These are phyloP conservation scores for Apoderus coryli DNA, from an alignment of 2,888 invertebrate species.

Conservation along the genomic window DNA sequence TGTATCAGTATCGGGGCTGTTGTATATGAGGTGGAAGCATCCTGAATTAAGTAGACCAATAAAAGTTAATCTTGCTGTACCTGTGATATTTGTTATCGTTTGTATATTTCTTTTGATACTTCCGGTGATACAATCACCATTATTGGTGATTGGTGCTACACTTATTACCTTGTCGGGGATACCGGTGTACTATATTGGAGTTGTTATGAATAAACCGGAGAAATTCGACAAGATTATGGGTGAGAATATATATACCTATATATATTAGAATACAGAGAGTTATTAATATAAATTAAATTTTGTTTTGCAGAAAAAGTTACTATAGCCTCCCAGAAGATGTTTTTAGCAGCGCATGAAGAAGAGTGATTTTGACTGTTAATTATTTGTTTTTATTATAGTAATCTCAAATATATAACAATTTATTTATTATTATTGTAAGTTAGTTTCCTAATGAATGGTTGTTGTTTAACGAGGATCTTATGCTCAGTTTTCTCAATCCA, in stretches of 20 bases:
- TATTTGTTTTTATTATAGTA: no score
- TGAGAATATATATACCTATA: no score
- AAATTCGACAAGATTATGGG: slow-evolving; percentile 44
- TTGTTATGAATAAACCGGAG: slow-evolving; percentile 52
- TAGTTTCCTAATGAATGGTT: no score
- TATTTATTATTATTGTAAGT: no score
- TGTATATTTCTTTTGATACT: slow-evolving; percentile 67
- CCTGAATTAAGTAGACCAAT: slow-evolving; percentile 75
- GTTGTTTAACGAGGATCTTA: no score
- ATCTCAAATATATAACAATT: no score
- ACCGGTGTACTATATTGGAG: slow-evolving; percentile 64
- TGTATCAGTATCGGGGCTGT: slow-evolving; percentile 68
- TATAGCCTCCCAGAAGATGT: slow-evolving; percentile 51
- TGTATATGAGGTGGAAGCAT: slow-evolving; percentile 67
- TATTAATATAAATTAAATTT: slow-evolving; percentile 8
- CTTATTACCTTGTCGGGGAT: slow-evolving; percentile 69
- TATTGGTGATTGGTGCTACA: slow-evolving; percentile 64
- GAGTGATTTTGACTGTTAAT: no score
- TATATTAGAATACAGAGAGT: slow-evolving; percentile 4
- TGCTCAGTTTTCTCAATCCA: no score
- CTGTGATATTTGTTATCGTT: slow-evolving; percentile 59
- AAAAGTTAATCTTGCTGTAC: slow-evolving; percentile 51
- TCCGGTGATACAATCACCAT: slow-evolving; percentile 65
- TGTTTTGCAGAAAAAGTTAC: slow-evolving; percentile 44
- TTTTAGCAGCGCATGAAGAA: slow-evolving; percentile 67